phyloP scores from a whole-genome alignment of 2,888 invertebrate species.

The Notocelia uddmanniana region DNA sequence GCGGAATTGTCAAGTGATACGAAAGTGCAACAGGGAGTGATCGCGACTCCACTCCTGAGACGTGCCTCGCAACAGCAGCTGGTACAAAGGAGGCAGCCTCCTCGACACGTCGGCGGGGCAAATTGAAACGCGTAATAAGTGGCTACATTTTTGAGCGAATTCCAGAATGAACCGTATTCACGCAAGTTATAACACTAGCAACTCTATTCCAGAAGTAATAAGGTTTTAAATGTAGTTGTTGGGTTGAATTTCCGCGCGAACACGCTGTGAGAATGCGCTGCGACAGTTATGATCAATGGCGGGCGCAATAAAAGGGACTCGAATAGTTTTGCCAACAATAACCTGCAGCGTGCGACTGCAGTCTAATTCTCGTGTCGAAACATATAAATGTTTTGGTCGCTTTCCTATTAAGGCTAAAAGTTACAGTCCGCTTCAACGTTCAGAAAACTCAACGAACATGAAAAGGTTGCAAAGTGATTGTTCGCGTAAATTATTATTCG shows the following conservation, averaged over 20 bases:
- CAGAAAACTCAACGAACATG: not conserved
- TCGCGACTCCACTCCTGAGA: not conserved
- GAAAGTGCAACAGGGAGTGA: not conserved
- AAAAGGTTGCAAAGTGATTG: not conserved
- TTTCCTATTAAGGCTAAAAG: not conserved
- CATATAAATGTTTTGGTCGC: not conserved
- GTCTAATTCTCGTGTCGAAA: not conserved
- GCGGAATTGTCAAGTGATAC: not conserved
- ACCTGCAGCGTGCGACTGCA: not conserved
- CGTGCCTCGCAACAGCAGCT: not conserved
- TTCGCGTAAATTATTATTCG: constrained; percentile 11
- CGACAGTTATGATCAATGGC: constrained; percentile 36
- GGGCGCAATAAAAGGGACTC: constrained; percentile 31
- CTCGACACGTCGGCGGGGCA: not conserved
- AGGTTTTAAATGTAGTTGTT: not conserved
- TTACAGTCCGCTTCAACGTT: not conserved
- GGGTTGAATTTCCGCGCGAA: not conserved
- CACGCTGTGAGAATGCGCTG: constrained; percentile 7
- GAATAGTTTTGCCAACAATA: constrained; percentile 38
- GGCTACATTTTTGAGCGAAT: constrained; percentile 23
- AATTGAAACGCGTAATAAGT: constrained; percentile 34
- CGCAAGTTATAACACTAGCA: not conserved
- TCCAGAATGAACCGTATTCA: constrained; percentile 14
- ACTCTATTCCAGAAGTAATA: not conserved
- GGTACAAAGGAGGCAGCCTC: constrained; percentile 6